Conservation (phyloP, 2,797 vertebrate genomes). For the Neosilurus mollespiculum region DNA sequence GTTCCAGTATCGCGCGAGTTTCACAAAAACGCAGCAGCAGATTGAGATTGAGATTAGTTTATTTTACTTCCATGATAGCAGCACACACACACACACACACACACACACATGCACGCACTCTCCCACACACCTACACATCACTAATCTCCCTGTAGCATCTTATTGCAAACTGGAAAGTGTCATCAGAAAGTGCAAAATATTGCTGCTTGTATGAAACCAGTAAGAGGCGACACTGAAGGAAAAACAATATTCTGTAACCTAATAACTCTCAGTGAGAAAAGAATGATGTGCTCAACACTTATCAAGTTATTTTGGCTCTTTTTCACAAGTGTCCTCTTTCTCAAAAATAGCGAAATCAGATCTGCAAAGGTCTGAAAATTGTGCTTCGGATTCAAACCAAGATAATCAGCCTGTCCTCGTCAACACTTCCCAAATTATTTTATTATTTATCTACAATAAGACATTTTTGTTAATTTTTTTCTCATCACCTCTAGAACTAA, state of each 20-base stretch:
- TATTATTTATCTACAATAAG: conserved; percentile 4
- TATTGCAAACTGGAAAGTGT: conserved; percentile 23
- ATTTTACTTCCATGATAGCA: conserved; percentile 7
- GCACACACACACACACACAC: conserved; percentile 52
- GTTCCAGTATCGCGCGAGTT: background rate
- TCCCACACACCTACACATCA: conserved; percentile 43
- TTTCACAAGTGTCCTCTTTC: too few species aligned
- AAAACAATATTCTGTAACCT: background rate
- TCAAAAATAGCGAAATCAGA: background rate
- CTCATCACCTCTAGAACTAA: background rate
- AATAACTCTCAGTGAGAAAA: background rate
- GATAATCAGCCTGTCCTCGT: conserved; percentile 7
- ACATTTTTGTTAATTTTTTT: background rate
- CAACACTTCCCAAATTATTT: background rate
- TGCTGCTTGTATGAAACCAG: background rate
- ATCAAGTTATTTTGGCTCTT: background rate
- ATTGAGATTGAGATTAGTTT: conserved; percentile 3
- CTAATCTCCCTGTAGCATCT: background rate
- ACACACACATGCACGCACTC: conserved; percentile 44
- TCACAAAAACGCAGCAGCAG: conserved; percentile 29
- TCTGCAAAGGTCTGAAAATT: background rate
- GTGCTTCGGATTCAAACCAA: conserved; percentile 12
- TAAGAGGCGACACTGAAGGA: background rate
- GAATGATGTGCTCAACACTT: background rate
- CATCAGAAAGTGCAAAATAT: conserved; percentile 8